These are phyloP conservation scores for Lutjanus campechanus DNA, from an alignment of 2,797 vertebrate genomes.

Conservation along the genomic window DNA sequence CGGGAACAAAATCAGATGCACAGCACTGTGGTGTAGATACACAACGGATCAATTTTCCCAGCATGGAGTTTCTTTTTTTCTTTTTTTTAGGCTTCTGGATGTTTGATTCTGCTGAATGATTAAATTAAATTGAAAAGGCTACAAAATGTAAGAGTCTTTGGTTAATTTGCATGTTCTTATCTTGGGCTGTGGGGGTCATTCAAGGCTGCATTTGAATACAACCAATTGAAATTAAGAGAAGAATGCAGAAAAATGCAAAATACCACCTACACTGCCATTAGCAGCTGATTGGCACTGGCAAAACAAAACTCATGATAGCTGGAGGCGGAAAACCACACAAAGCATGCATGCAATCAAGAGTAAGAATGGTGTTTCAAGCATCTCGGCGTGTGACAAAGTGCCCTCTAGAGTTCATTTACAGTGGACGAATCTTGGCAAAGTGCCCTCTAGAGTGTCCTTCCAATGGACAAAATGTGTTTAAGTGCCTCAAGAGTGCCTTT, in stretches of 20 bases:
- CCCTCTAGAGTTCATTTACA: too few species aligned
- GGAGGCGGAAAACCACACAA: background rate
- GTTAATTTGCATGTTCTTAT: constrained; percentile 32
- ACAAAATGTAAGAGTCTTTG: constrained; percentile 8
- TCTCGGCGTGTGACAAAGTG: background rate
- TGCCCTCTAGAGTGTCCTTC: too few species aligned
- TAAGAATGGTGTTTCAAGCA: background rate
- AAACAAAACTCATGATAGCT: constrained; percentile 7
- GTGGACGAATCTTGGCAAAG: too few species aligned
- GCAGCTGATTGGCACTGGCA: constrained; percentile 18
- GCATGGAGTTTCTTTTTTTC: background rate
- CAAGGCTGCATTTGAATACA: constrained; percentile 9
- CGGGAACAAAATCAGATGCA: constrained; percentile 38
- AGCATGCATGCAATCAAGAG: background rate
- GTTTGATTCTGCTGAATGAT: constrained; percentile 35
- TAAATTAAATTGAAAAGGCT: constrained; percentile 29
- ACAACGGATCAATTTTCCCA: constrained; percentile 32
- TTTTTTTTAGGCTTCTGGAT: background rate
- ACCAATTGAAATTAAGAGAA: constrained; percentile 1
- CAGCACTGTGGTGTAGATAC: constrained; percentile 23
- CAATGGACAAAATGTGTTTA: too few species aligned
- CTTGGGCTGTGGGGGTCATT: constrained; percentile 4
- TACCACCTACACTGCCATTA: constrained; percentile 6
- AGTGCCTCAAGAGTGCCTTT: too few species aligned
- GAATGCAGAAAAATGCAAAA: constrained; percentile 7